Base-by-base conservation (phyloP, 1,140 invertebrate species). In the Drosophila pseudoananassae region DNA sequence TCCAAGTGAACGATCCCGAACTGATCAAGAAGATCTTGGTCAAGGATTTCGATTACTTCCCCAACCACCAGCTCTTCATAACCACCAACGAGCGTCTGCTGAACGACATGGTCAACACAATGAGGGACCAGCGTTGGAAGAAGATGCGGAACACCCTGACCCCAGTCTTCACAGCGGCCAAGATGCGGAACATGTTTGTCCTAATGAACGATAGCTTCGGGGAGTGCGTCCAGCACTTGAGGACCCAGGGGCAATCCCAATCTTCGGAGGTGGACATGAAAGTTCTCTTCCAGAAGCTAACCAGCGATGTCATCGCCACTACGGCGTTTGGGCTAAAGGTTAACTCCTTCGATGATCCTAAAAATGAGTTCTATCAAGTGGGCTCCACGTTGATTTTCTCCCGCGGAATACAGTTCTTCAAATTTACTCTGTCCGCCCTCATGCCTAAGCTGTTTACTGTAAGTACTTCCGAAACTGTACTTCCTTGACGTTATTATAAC, bases 11-110 rank as follows among this genome's bases (percentile, higher is more conserved):
- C 31, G 94, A 95, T 84, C 93, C 93, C 0, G 93, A 95, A 15
- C 31, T 95, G 4, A 93, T 95, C 2, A 94, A 93, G 65, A 85
- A 91, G 36, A 92, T 95, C 3, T 91, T 92, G 0, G 92, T 95
- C 0, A 95, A 95, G 77, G 93, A 95, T 57, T 95, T 95, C 69
- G 93, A 95, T 3, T 77, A 94, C 75, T 96, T 95, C 61, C 81
- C 92, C 0, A 93, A 95, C 66, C 93, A 94, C 56, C 84, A 90
- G 9, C 60, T 72, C 0, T 92, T 94, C 33, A 77, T 93, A 4
- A 76, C 87, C 10, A 91, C 91, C 14, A 89, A 93, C 0, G 94
- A 94, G 55, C 93, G 93, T 0, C 55, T 95, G 0, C 91, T 94
- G 49, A 92, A 92, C 17, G 92, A 92, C 9, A 94, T 93, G 75